These are phyloP conservation scores for Menura novaehollandiae DNA, from an alignment of 2,113 vertebrate genomes.

Conservation along the genomic window DNA sequence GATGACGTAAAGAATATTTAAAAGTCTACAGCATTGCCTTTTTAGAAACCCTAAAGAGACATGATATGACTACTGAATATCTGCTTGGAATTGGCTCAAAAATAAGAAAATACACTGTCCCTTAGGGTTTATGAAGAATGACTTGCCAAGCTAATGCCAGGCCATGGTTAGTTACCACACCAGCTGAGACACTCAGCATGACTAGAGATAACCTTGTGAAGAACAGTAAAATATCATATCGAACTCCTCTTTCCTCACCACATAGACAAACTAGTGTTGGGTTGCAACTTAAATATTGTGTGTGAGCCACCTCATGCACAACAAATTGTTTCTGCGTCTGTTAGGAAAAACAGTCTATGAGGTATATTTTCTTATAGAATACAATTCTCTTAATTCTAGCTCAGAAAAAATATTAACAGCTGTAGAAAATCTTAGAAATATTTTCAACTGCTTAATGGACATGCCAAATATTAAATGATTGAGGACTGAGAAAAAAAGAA, in stretches of 20 bases:
- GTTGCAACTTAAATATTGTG: background rate
- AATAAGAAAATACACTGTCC: background rate
- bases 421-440: background rate
- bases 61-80: background rate
- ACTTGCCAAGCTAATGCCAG: background rate
- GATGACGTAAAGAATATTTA: background rate
- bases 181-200: background rate
- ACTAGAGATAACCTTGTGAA: background rate
- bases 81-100: background rate
- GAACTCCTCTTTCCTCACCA: background rate
- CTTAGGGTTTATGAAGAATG: background rate
- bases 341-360: background rate
- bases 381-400: background rate
- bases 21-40: background rate
- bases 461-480: background rate
- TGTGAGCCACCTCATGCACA: background rate
- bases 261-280: background rate
- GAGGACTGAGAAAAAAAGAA: background rate
- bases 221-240: background rate
- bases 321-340: background rate
- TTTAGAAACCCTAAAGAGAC: background rate
- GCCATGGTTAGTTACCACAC: background rate
- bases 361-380: background rate
- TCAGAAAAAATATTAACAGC: background rate
- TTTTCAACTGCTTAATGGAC: background rate